Base-by-base conservation (phyloP, 2,113 vertebrate species). In the Micromys minutus region DNA sequence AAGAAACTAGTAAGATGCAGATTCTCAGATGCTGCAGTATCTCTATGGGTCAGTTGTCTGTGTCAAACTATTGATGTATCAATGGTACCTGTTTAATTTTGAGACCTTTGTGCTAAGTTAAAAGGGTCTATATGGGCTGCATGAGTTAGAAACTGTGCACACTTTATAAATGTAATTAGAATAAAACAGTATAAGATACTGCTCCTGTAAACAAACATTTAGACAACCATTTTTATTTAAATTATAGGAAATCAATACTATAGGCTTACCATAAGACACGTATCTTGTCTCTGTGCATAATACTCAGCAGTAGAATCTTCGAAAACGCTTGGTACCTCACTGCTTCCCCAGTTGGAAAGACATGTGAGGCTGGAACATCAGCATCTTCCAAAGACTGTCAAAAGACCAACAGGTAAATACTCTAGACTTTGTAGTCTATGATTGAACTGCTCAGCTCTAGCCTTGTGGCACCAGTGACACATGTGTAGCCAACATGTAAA, bases 51-150 rank as follows among this genome's bases (percentile, higher is more conserved):
- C 67, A 65, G 10, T 87, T 52, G 17, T 71, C 34, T 65, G 34
- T 45, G 0, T 1, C 16, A 26, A 90, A 8, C 29, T 3, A 10
- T 47, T 13, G 74, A 26, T 59, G n/a, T 9, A 84, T 79, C 52
- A 21, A 75, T 59, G 5, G 31, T 67, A 34, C 31, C 72, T 29
- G 2, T 61, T 92, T 29, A 84, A 87, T 9, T 79, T 45, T 80
- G n/a, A 94, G 83, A 95, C 39, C 39, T 76, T 55, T 86, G 34
- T 69, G 34, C 29, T 81, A 89, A 94, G 85, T n/a, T 26, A 57
- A 29, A 47, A 75, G 52, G 15, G 0, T 88, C 47, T 84, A 15
- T 80, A 11, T 16, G 31, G 63, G 45, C 39, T 84, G 24, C 71
- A 15, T 9, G 19, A 21, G 31, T 22, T 75, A 83, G n/a, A 45